These are phyloP conservation scores for Falco columbarius DNA, from an alignment of 2,797 vertebrate genomes.

Conservation along the genomic window DNA sequence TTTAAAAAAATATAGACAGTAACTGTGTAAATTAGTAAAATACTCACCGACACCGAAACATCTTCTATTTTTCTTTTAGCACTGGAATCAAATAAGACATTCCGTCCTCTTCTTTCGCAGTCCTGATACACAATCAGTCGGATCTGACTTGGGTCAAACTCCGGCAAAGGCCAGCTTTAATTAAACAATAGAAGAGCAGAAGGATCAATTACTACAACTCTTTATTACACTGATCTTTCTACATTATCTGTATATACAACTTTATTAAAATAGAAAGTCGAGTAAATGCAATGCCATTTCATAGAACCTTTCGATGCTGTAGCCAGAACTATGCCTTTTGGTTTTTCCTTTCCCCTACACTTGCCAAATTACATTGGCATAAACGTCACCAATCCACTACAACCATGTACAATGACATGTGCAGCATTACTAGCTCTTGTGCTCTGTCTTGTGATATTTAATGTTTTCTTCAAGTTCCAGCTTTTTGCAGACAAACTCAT, in stretches of 20 bases:
- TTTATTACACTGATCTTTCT: neutral
- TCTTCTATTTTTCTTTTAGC: constrained; percentile 93
- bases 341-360: neutral
- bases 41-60: constrained; percentile 87
- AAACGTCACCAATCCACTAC: neutral
- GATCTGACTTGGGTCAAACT: constrained; percentile 95
- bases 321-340: neutral
- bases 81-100: constrained; percentile 97
- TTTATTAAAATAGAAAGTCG: neutral
- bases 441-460: neutral
- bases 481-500: neutral
- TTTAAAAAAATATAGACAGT: neutral
- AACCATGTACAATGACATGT: neutral
- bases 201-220: constrained; percentile 1
- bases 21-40: neutral
- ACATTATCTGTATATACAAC: neutral
- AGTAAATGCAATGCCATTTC: neutral
- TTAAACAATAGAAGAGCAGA: constrained; percentile 42
- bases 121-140: constrained; percentile 97
- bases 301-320: neutral
- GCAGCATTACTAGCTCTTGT: neutral
- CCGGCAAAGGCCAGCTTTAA: constrained; percentile 92
- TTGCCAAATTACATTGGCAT: neutral
- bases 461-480: neutral
- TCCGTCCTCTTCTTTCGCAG: constrained; percentile 94